Base-by-base conservation (phyloP, 1,140 invertebrate genomes). In the Trachelipus rathkii region DNA sequence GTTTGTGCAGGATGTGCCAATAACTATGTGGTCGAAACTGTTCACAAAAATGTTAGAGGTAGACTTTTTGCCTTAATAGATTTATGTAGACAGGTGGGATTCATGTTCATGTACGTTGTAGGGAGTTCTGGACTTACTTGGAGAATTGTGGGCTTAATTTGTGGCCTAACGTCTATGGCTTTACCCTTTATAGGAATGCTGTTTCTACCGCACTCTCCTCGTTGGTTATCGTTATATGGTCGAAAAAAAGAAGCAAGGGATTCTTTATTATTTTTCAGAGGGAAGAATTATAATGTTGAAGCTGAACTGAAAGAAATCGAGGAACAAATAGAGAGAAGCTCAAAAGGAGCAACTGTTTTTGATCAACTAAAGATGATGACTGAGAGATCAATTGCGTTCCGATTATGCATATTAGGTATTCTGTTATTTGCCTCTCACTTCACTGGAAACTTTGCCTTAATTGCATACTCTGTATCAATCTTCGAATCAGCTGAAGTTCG, bases 121-220 rank as follows among this genome's bases (percentile, higher is more conserved):
- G 79, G 79, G 11, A 78, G 74, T 50, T 60, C 74, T n/a, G 72
- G 75, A 3, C 69, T 81, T 70, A 74, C 77, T 15, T 81, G 79
- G 79, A 73, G 79, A 5, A 68, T 76, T 21, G 71, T 76, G 44
- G 50, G 67, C 46, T 11, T 78, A 19, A 76, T 78, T 10, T 81
- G 79, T 67, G 77, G 79, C 19, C 50, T 45, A n/a, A 24, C 76
- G 4, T 77, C 77, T 0, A 74, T 74, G 15, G 43, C 77, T 5
- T 75, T 77, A 10, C 74, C 79, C 44, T 33, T 81, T 67, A 15
- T 78, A n/a, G 71, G 72, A 0, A 53, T 81, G 24, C 10, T 76
- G 10, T 77, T 78, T 23, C 66, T 81, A n/a, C 79, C 79, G 2
- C 68, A 81, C 72, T 81, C 79, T n/a, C 79, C 79, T 15, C 74